Evolutionary conservation across 2,888 invertebrate genomes (phyloP).

Genomic region (Folsomia candida): DNA sequence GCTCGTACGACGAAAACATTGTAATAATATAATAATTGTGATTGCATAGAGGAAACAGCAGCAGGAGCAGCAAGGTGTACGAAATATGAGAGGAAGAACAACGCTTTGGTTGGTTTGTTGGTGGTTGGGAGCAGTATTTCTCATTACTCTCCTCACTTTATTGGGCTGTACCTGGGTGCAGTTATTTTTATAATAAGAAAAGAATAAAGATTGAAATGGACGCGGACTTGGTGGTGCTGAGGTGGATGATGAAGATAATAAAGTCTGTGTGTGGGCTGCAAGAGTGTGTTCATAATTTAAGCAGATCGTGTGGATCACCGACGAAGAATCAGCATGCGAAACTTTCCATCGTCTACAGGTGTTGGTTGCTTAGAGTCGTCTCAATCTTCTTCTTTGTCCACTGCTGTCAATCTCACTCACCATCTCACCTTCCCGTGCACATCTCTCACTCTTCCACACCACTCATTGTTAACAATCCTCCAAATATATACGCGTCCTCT

Average conservation of each 20-base stretch:
- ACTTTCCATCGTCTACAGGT: constrained; percentile 46
- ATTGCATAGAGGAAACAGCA: no score
- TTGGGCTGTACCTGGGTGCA: constrained; percentile 1
- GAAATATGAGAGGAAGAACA: background rate
- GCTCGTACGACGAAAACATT: background rate
- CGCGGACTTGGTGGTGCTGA: no score
- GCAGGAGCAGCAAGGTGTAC: no score
- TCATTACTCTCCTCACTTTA: background rate
- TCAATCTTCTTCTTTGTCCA: constrained; percentile 26
- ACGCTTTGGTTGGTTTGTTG: background rate
- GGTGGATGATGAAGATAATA: constrained; percentile 21
- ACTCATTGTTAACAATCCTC: background rate
- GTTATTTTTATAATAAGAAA: constrained; percentile 16
- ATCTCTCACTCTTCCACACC: background rate
- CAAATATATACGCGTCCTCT: no score
- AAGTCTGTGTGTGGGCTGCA: constrained; percentile 46
- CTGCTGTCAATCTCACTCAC: constrained; percentile 29
- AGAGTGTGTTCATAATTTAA: constrained; percentile 49
- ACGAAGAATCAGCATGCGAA: constrained; percentile 50
- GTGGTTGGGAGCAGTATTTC: background rate
- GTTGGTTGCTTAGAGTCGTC: constrained; percentile 39
- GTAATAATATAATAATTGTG: background rate
- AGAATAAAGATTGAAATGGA: constrained; percentile 9
- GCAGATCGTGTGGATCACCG: constrained; percentile 51
- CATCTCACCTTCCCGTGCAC: background rate